Evolutionary conservation across 2,888 invertebrate species (phyloP).

Genomic region (Phyllotreta cruciferae): DNA sequence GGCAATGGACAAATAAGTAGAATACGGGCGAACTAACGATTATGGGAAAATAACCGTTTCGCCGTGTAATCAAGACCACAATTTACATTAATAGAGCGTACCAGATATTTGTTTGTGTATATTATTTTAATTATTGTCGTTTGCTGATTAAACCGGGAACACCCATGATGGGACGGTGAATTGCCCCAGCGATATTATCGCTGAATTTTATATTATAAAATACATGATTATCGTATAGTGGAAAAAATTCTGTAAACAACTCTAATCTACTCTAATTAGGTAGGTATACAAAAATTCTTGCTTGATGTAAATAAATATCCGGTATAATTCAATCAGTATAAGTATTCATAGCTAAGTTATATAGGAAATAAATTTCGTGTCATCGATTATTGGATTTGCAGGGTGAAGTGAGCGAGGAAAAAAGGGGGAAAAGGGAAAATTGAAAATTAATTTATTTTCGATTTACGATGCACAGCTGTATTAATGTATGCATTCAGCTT

Average conservation of each 20-base stretch:
- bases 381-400: not conserved
- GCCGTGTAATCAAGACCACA: conserved; percentile 17
- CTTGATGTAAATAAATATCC: no score
- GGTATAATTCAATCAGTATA: no score
- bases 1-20: conserved; percentile 20
- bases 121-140: conserved; percentile 11
- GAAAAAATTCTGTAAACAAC: no score
- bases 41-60: conserved; percentile 22
- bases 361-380: not conserved
- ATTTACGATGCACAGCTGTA: conserved; percentile 17
- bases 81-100: conserved; percentile 19
- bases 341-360: no score
- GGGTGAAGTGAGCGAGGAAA: conserved; percentile 3
- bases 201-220: no score
- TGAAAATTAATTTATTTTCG: conserved; percentile 31
- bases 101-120: conserved; percentile 12
- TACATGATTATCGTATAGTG: no score
- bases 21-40: conserved; percentile 18
- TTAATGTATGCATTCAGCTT: conserved; percentile 14
- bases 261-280: no score
- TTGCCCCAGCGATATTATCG: not conserved
- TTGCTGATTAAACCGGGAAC: conserved; percentile 6
- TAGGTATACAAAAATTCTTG: no score
- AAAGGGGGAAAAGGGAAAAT: conserved; percentile 22
- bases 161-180: conserved; percentile 3